Percentiles rank a stretch among this genome's conserved stretches.
phyloP scores from a whole-genome alignment of 2,888 invertebrate genomes.

The Eueremaeus valkanovi region DNA sequence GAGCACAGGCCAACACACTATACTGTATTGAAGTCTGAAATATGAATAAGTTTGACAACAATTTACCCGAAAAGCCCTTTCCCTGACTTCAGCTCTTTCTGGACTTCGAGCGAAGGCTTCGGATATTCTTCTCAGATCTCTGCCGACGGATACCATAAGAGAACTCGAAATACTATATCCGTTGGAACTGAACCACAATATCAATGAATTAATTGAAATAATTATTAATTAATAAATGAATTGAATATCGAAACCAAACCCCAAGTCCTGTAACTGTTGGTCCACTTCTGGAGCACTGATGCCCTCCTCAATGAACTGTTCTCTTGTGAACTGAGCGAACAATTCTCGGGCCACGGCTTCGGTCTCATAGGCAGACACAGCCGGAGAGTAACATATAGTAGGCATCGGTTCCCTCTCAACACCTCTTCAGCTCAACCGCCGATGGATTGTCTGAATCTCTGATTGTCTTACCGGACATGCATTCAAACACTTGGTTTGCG shows the following conservation, averaged over 20 bases:
- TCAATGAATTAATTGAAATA: not conserved
- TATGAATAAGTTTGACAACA: too few relatives aligned
- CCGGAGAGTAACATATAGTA: not conserved
- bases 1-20: too few relatives aligned
- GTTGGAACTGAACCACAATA: not conserved
- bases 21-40: too few relatives aligned
- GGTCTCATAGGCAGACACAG: conserved; percentile 15
- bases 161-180: conserved; percentile 3
- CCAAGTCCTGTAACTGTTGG: not conserved
- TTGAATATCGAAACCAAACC: not conserved
- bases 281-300: not conserved
- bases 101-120: conserved; percentile 50
- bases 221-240: not conserved
- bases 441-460: too few relatives aligned
- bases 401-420: too few relatives aligned
- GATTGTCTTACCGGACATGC: too few relatives aligned
- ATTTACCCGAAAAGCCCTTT: conserved; percentile 49
- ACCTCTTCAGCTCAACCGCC: too few relatives aligned
- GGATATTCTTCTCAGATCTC: conserved; percentile 50
- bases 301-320: conserved; percentile 15
- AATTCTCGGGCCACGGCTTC: conserved; percentile 25
- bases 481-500: too few relatives aligned
- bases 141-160: conserved; percentile 46
- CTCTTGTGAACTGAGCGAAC: conserved; percentile 33
- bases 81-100: conserved; percentile 48